Base-by-base conservation (phyloP, 2,888 invertebrate species). In the Idaea straminata region DNA sequence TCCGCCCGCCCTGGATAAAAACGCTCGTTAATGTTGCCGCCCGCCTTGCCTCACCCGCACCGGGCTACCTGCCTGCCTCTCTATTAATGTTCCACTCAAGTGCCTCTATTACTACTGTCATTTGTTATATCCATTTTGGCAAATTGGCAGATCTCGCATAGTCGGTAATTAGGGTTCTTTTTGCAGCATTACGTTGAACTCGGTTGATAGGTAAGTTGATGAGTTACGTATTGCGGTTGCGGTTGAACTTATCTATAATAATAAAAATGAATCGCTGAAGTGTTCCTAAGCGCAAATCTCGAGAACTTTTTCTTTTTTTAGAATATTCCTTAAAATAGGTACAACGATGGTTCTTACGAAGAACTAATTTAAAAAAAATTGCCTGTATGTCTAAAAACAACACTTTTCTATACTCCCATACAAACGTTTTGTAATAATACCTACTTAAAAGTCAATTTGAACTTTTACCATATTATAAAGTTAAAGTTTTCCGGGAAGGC, bases 101-200 rank as follows among this genome's bases (percentile, higher is more conserved):
- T 86, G 85, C 90, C 87, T 88, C 90, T 92, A 91, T 92, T 92
- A 91, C 90, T 84, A 81, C 86, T 88, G 87, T 89, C 92, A 90
- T 92, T 92, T 91, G 87, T 91, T 91, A 91, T 91, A 91, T 89
- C 89, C 91, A 89, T 91, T 92, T 91, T 90, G 85, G 83, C 89
- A 86, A 92, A 92, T 91, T 91, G 88, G 87, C 86, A 86, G 86
- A 89, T 91, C 88, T 84, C 83, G 83, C 80, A 77, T 81, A 79
- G 74, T 76, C 71, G 72, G 79, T 79, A 83, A 85, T 84, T 83
- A 83, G 77, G 79, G 76, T 73, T 72, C 74, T 79, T 75, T 80
- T 79, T 77, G 72, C 69, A 68, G 59, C 69, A 66, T 13, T 47
- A 4, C 36, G 5, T 36, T 13, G 13, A 47, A 47, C 13, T 47